Evolutionary conservation across 2,797 vertebrate species (phyloP).

Genomic region (Pseudocheirus occidentalis): DNA sequence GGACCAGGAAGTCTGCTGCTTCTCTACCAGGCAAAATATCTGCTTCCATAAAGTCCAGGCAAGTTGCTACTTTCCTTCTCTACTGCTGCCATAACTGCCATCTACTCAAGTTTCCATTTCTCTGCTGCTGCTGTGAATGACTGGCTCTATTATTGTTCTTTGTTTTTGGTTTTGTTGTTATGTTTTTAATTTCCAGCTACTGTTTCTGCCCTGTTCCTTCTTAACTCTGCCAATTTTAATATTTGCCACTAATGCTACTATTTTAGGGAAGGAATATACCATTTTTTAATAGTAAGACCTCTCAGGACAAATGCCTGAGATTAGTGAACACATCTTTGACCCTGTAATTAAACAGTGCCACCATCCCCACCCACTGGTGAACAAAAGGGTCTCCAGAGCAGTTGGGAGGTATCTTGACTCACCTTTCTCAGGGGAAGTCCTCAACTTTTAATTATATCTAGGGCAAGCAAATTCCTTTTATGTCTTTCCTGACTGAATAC

Average conservation of each 20-base stretch:
- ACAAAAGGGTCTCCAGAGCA: neutral
- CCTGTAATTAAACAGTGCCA: neutral
- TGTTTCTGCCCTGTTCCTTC: neutral
- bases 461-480: neutral
- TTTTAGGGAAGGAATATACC: neutral
- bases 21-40: neutral
- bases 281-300: neutral
- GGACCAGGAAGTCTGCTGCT: neutral
- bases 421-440: neutral
- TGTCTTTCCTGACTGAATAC: neutral
- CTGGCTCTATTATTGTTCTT: neutral
- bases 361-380: no score
- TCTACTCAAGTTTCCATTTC: neutral
- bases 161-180: neutral
- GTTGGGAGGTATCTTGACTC: neutral
- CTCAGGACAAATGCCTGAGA: neutral
- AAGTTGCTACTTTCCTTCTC: neutral
- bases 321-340: neutral
- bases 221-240: neutral
- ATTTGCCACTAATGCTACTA: neutral
- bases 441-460: neutral
- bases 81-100: neutral
- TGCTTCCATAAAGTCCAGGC: neutral
- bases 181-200: neutral
- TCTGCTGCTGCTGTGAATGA: neutral